Conservation (phyloP, 1,140 invertebrate species). For the Drosophila pectinifera region DNA sequence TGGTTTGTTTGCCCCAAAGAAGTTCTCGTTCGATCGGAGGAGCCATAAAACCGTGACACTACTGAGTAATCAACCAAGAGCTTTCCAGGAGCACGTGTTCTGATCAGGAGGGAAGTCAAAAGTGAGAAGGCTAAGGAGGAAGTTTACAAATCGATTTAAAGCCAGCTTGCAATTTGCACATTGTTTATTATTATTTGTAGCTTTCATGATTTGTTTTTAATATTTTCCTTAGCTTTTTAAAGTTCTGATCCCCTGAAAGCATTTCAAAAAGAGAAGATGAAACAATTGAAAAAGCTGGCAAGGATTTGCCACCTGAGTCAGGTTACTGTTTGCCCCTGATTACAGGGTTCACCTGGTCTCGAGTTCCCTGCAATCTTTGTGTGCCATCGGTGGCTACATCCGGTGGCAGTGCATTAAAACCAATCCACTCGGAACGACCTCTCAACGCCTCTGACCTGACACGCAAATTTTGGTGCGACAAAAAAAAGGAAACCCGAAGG, state of each 20-base stretch:
- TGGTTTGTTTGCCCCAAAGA: constrained; percentile 22
- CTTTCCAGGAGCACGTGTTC: constrained; percentile 23
- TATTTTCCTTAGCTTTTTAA: no score
- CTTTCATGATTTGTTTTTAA: not conserved
- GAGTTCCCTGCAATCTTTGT: constrained; percentile 40
- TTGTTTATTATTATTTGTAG: not conserved
- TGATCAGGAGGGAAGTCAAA: no score
- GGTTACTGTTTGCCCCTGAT: constrained; percentile 6
- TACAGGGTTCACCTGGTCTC: constrained; percentile 12
- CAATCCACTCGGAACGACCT: constrained; percentile 42
- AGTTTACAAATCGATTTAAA: not conserved
- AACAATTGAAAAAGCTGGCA: not conserved
- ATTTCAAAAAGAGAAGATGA: no score
- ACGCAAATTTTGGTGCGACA: constrained; percentile 62
- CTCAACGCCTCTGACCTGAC: constrained; percentile 54
- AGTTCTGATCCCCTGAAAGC: no score
- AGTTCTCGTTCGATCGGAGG: constrained; percentile 30
- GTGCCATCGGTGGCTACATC: constrained; percentile 41
- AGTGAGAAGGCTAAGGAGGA: no score
- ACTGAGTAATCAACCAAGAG: constrained; percentile 27
- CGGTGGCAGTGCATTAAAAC: constrained; percentile 41
- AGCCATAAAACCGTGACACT: constrained; percentile 32
- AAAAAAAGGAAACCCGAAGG: constrained; percentile 43
- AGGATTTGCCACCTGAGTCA: not conserved
- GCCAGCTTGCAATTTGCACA: not conserved